A percentile compares a stretch with the other conserved stretches of the same genome.
Evolutionary conservation across 2,888 invertebrate genomes (phyloP).

Genomic region (Ornithoptera priamus): DNA sequence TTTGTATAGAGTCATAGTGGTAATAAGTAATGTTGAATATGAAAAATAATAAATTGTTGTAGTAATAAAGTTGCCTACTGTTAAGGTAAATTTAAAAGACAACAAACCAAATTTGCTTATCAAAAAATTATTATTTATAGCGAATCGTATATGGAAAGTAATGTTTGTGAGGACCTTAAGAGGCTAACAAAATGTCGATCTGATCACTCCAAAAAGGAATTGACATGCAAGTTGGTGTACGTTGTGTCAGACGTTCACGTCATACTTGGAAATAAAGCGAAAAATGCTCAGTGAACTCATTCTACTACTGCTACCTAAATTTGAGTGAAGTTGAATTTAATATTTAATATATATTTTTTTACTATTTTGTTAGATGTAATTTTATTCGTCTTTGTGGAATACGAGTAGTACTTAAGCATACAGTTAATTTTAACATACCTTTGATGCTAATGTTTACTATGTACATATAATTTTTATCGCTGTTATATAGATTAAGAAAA

Average conservation of each 20-base stretch:
- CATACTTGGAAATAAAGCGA: not conserved
- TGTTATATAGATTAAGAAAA: too few relatives aligned
- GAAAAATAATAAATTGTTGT: too few relatives aligned
- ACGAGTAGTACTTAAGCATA: too few relatives aligned
- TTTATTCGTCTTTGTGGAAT: too few relatives aligned
- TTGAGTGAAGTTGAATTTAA: not conserved
- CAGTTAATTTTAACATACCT: too few relatives aligned
- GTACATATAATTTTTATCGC: too few relatives aligned
- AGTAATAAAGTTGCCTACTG: too few relatives aligned
- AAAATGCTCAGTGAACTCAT: not conserved
- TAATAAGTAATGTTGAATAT: too few relatives aligned
- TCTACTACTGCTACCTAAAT: not conserved
- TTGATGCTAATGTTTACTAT: too few relatives aligned
- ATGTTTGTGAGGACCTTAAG: conserved; percentile 37
- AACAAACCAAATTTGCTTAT: conserved; percentile 3
- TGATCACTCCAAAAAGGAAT: conserved; percentile 5
- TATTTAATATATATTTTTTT: not conserved
- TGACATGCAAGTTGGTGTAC: conserved; percentile 9
- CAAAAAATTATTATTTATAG: conserved; percentile 13
- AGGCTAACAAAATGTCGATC: conserved; percentile 49
- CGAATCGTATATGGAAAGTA: conserved; percentile 21
- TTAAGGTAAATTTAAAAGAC: not conserved
- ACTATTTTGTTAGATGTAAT: too few relatives aligned
- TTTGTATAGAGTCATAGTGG: too few relatives aligned
- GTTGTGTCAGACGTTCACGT: conserved; percentile 1